Evolutionary conservation across 2,888 invertebrate genomes (phyloP), one percentile per base, ranked within the genome.

Genomic region (Luffia ferchaultella): DNA sequence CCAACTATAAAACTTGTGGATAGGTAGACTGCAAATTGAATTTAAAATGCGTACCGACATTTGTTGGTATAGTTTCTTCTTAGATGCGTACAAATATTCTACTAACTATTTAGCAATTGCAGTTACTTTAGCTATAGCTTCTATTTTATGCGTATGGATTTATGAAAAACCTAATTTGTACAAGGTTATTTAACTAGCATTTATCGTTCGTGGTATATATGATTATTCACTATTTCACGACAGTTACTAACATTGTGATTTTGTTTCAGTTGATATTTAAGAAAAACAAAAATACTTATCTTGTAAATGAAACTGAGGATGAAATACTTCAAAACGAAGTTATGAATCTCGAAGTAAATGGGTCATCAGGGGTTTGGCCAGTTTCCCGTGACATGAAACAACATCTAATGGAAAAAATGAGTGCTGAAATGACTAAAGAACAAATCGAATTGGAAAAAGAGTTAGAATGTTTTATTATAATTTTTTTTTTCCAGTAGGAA

Each of bases 121-220:
- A 5, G 52, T 77, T 49, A 58, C 65, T 15, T 51, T 76, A 41
- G 58, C 69, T 20, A 56, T 74, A 41, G 57, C 61, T 1, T 71
- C 73, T 9, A 55, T 74, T 54, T 46, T 76, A 42, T 61, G 67
- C 47, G 53, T 74, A 42, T 76, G 73, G 74, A 60, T 74, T 49
- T 74, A 68, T 48, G 77, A 77, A 60, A 75, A 68, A 55, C 71
- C 74, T 18, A 59, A 61, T 56, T 61, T 75, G 58, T 70, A 73
- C 56, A 75, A 76, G 72, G 76, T 76, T 60, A 16, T 40, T 7
- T 40, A 9, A 7, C 40, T 7, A 12, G 40, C 12, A 9, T 7
- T 40, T 40, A 12, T 9, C 12, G 12, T 7, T 40, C 12, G 12
- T 40, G 7, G 40, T 40, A 40, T 40, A 40, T 40, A 40, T 40